A percentile compares a stretch with the other conserved stretches of the same genome.
phyloP scores from a whole-genome alignment of 2,113 vertebrate genomes.

The Passer domesticus region DNA sequence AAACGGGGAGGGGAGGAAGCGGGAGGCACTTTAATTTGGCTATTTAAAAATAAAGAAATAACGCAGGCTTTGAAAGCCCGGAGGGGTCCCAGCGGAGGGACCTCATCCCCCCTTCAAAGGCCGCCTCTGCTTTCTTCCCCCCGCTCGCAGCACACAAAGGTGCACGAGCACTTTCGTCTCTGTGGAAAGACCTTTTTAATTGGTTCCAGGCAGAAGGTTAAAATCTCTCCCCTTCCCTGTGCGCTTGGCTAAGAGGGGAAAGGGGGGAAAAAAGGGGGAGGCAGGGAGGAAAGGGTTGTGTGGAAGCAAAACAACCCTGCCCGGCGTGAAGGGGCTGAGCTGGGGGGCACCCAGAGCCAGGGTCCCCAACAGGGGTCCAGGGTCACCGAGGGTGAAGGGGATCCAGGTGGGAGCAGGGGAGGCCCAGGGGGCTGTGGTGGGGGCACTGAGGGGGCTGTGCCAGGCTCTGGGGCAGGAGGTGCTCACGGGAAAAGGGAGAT shows the following conservation, averaged over 20 bases:
- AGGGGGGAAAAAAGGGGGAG: background rate
- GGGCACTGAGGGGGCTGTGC: background rate
- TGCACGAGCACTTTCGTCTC: conserved; percentile 67
- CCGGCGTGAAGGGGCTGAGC: accelerated
- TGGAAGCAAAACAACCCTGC: background rate
- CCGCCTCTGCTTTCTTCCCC: conserved; percentile 69
- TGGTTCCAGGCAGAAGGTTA: conserved; percentile 77
- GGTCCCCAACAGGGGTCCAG: accelerated
- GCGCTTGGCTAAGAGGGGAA: background rate
- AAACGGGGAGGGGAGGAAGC: conserved; percentile 13
- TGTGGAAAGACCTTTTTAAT: conserved; percentile 75
- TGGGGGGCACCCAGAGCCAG: accelerated
- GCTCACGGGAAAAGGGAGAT: accelerated
- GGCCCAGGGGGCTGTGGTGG: too few species aligned
- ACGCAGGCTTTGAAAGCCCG: conserved; percentile 67
- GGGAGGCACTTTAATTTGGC: conserved; percentile 68
- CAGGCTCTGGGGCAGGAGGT: background rate
- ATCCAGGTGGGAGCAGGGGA: background rate
- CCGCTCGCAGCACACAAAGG: conserved; percentile 60
- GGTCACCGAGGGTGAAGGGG: background rate
- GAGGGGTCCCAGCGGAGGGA: conserved; percentile 71
- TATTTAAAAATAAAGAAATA: conserved; percentile 74
- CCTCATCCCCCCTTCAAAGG: conserved; percentile 73
- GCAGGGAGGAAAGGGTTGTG: background rate
- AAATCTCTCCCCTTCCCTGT: conserved; percentile 62